Conservation (phyloP, 1,140 invertebrate species). For the Apis mellifera region Amel_HAv3.1 CM009941.2:13547501-13548000, state of each 20-base stretch:
- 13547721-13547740: constrained; percentile 92
- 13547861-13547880: too few species aligned
- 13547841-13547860: too few species aligned
- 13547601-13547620: constrained; percentile 57
- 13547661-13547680: constrained; percentile 88
- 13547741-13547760: constrained; percentile 91
- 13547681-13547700: constrained; percentile 91
- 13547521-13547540: constrained; percentile 13
- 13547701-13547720: constrained; percentile 87
- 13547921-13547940: not conserved
- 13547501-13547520: too few species aligned
- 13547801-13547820: not conserved
- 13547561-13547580: constrained; percentile 1
- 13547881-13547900: not conserved
- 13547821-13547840: not conserved
- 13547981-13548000: not conserved
- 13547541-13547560: constrained; percentile 34
- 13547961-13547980: not conserved
- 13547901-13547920: too few species aligned
- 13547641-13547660: constrained; percentile 79
- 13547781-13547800: not conserved
- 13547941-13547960: not conserved
- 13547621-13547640: constrained; percentile 75
- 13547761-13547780: constrained; percentile 80
- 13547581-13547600: not conserved